A percentile compares a stretch with the other conserved stretches of the same genome.
These are phyloP conservation scores for Tokudaia muenninki DNA, from an alignment of 2,797 vertebrate species.

Conservation along the genomic window DNA sequence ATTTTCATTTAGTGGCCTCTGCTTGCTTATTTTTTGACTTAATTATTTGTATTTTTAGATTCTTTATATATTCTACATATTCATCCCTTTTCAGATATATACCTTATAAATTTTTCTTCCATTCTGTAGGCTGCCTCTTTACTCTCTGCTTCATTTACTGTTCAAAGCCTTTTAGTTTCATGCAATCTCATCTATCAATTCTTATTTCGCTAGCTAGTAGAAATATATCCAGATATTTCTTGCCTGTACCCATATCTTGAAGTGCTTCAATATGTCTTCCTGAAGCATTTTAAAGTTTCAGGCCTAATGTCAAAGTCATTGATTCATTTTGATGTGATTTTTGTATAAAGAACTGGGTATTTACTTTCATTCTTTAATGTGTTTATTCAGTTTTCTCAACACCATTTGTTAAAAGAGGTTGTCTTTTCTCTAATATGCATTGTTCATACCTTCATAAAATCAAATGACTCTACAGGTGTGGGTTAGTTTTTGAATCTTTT, in stretches of 20 bases:
- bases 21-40: background rate
- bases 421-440: background rate
- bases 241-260: background rate
- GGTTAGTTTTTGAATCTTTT: background rate
- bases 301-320: background rate
- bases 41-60: background rate
- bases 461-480: background rate
- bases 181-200: background rate
- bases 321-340: background rate
- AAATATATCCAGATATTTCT: background rate
- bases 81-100: background rate
- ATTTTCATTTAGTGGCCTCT: background rate
- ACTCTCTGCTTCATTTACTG: background rate
- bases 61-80: background rate
- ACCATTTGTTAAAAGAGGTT: background rate
- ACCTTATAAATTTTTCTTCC: background rate
- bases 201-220: background rate
- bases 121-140: background rate
- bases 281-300: background rate
- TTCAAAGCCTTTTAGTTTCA: background rate
- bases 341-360: background rate
- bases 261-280: background rate
- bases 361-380: background rate
- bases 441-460: background rate
- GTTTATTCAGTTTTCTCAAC: background rate